These are phyloP conservation scores for Micropoecilia bifurca DNA, from an alignment of 2,797 vertebrate genomes.

Conservation along the genomic window DNA sequence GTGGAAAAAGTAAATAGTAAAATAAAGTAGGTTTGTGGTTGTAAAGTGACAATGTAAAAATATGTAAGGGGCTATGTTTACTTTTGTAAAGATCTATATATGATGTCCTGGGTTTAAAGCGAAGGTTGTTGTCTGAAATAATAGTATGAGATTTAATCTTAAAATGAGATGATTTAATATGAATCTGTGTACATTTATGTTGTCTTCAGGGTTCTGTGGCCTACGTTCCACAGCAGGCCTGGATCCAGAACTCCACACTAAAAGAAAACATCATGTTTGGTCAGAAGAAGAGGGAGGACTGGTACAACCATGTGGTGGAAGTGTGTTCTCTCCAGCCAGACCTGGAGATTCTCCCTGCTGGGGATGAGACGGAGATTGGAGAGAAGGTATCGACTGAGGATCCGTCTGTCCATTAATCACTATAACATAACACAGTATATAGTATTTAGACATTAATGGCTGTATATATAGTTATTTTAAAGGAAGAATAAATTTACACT, in stretches of 20 bases:
- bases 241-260: conserved; percentile 96
- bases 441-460: too few relatives aligned
- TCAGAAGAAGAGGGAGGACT: conserved; percentile 79
- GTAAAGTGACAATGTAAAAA: background rate
- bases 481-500: too few relatives aligned
- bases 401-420: background rate
- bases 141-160: background rate
- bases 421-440: background rate
- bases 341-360: conserved; percentile 90
- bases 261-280: conserved; percentile 93
- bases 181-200: background rate
- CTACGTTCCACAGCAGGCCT: conserved; percentile 95
- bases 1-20: background rate
- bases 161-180: background rate
- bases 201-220: conserved; percentile 88
- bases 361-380: conserved; percentile 93
- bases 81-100: background rate
- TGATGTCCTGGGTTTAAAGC: background rate
- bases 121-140: background rate
- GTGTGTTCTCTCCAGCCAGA: conserved; percentile 92
- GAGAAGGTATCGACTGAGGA: conserved; percentile 86
- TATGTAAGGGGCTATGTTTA: background rate
- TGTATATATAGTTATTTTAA: too few relatives aligned
- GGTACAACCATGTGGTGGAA: conserved; percentile 87
- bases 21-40: background rate